Base-by-base conservation (phyloP, 2,797 vertebrate species). In the Apodemus agrarius region DNA sequence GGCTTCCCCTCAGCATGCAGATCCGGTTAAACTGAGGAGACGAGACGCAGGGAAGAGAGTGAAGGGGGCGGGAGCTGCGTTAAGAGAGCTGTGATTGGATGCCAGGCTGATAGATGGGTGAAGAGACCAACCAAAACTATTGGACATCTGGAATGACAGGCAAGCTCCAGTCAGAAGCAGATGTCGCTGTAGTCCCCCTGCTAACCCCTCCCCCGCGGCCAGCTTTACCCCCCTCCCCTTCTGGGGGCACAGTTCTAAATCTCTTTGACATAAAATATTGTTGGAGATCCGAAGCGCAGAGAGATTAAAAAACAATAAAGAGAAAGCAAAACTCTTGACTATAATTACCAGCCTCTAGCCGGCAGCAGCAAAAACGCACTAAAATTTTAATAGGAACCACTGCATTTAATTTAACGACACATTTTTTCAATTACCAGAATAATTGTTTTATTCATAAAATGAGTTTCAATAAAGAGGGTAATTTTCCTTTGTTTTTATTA, bases 361-460 rank as follows among this genome's bases (percentile, higher is more conserved):
- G 94, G 98, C 98, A 98, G 99, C 98, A 19, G 98, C 98, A 98
- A 97, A 98, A 99, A 98, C 86, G 98, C 98, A 98, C 98, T 99
- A 98, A 99, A 99, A 99, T 98, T 99, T 99, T 99, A 99, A 99
- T 99, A 99, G 99, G 98, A 99, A 98, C 98, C 98, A 98, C 98
- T 98, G 98, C 99, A 99, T 99, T 99, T 99, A 99, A 99, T 99
- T 99, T 99, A 99, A 99, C 93, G 97, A 99, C 99, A 99, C 98
- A 99, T 99, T 99, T 99, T 99, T 99, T 99, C 99, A 99, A 99
- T 99, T 99, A 99, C 98, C 98, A 98, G 98, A 98, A 99, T 99
- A 99, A 99, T 99, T 99, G 99, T 99, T 99, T 99, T 98, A 99
- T 99, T 99, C 99, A 98, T 98, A 99, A 99, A 99, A 98, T 52